phyloP scores from a whole-genome alignment of 2,797 vertebrate species.

The Pantherophis alleghaniensis region DNA sequence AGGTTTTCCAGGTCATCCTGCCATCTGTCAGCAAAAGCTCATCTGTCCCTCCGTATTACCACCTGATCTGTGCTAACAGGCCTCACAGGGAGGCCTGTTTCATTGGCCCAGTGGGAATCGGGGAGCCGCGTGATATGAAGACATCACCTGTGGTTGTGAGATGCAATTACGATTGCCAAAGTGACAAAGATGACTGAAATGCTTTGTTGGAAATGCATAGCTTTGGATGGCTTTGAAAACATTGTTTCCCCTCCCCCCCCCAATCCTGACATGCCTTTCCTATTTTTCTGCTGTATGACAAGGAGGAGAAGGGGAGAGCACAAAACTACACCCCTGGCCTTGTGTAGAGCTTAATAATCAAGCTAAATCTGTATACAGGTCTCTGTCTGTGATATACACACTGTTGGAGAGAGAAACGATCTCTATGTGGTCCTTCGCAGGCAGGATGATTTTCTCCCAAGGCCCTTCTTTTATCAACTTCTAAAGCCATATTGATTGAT shows the following conservation, averaged over 20 bases:
- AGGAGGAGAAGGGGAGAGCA: not conserved
- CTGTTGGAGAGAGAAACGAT: conserved; percentile 8
- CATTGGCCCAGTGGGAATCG: conserved; percentile 80
- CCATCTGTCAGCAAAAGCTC: conserved; percentile 85
- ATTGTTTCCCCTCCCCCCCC: not conserved
- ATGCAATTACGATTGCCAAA: conserved; percentile 85
- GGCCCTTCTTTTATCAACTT: conserved; percentile 61
- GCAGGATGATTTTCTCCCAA: conserved; percentile 62
- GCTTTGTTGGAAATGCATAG: conserved; percentile 75
- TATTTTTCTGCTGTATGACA: not conserved
- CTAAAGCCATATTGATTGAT: conserved; percentile 70
- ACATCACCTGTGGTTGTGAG: conserved; percentile 83
- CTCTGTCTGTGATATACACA: not conserved
- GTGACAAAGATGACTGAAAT: conserved; percentile 80
- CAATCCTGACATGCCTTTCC: conserved; percentile 39
- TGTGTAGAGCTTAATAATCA: conserved; percentile 21
- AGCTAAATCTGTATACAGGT: conserved; percentile 35
- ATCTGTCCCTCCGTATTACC: conserved; percentile 88
- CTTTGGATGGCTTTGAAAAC: conserved; percentile 34
- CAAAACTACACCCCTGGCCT: not conserved
- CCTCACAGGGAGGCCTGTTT: conserved; percentile 80
- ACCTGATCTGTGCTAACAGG: conserved; percentile 94
- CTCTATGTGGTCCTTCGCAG: not conserved
- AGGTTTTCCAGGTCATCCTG: conserved; percentile 91
- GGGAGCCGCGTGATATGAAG: conserved; percentile 73